Percentiles rank a stretch among this genome's conserved stretches.
These are phyloP conservation scores for Aphodius sticticus DNA, from an alignment of 2,888 invertebrate species.

Conservation along the genomic window DNA sequence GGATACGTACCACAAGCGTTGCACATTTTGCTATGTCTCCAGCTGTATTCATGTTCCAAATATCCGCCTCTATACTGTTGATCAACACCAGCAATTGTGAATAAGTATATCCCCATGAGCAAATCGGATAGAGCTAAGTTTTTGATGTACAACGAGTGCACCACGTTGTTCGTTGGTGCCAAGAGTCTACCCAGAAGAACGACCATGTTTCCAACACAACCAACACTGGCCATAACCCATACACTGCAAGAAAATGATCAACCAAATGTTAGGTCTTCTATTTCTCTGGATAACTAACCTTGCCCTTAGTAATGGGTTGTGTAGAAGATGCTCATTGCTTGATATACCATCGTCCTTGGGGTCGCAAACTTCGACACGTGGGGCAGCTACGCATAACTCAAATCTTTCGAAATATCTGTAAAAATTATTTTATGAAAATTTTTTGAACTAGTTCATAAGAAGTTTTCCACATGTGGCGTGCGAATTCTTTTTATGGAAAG, in stretches of 20 bases:
- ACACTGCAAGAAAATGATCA: conserved; percentile 59
- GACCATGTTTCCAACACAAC: conserved; percentile 66
- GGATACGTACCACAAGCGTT: conserved; percentile 63
- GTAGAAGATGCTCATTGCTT: conserved; percentile 65
- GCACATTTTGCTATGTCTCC: conserved; percentile 67
- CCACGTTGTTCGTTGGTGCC: conserved; percentile 64
- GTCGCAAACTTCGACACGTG: conserved; percentile 65
- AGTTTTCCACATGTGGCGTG: neutral
- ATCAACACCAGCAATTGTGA: conserved; percentile 67
- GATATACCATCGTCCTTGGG: conserved; percentile 70
- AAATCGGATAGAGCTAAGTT: conserved; percentile 70
- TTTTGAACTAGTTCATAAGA: neutral
- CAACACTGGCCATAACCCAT: conserved; percentile 68
- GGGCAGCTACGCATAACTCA: conserved; percentile 64
- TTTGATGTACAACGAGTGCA: conserved; percentile 69
- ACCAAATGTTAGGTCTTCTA: neutral
- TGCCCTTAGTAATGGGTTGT: conserved; percentile 64
- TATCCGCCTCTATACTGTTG: conserved; percentile 64
- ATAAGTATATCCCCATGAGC: conserved; percentile 69
- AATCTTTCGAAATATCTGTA: conserved; percentile 67
- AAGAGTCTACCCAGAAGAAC: conserved; percentile 66
- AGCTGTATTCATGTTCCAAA: conserved; percentile 64
- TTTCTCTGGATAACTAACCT: conserved; percentile 55
- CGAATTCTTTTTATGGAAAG: neutral
- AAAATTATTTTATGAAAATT: conserved; percentile 29